Evolutionary conservation across 2,113 vertebrate genomes (phyloP).

Genomic region (Epinephelus cyanopodus): DNA sequence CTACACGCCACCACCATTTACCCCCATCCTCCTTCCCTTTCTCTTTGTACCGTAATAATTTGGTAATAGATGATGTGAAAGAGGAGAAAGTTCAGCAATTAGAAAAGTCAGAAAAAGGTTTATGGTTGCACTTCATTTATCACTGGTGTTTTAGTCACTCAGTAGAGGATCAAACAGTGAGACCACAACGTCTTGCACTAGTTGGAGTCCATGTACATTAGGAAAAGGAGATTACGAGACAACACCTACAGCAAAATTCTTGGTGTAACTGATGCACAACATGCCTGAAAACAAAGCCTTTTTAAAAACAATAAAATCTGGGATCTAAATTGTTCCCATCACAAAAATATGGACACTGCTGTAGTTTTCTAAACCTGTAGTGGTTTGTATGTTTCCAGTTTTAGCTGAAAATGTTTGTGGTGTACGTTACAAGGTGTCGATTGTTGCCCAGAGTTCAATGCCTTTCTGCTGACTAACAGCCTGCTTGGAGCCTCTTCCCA

Average conservation of each 20-base stretch:
- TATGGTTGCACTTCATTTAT: slow-evolving; percentile 65
- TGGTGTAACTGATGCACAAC: background rate
- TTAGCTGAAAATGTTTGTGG: slow-evolving; percentile 51
- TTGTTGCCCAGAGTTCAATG: slow-evolving; percentile 63
- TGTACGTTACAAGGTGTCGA: slow-evolving; percentile 64
- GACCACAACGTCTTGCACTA: slow-evolving; percentile 8
- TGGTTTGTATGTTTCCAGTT: slow-evolving; percentile 32
- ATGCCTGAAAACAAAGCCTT: background rate
- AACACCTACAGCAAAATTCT: background rate
- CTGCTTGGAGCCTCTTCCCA: slow-evolving; percentile 69
- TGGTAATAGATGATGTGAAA: slow-evolving; percentile 91
- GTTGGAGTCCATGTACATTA: background rate
- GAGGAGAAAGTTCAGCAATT: slow-evolving; percentile 83
- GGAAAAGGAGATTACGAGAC: slow-evolving; percentile 14
- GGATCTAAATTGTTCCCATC: background rate
- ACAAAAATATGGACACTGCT: slow-evolving; percentile 5
- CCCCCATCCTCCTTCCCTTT: slow-evolving; percentile 70
- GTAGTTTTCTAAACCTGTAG: slow-evolving; percentile 15
- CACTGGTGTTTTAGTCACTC: slow-evolving; percentile 43
- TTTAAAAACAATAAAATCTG: background rate
- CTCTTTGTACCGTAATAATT: slow-evolving; percentile 83
- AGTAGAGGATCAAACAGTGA: slow-evolving; percentile 42
- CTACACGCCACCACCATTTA: slow-evolving; percentile 75
- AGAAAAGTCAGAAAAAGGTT: slow-evolving; percentile 60
- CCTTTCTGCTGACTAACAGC: slow-evolving; percentile 77